Percentiles rank a stretch among this genome's conserved stretches.
These are phyloP conservation scores for Drosophila gaucha DNA, from an alignment of 2,888 invertebrate species.

Conservation along the genomic window DNA sequence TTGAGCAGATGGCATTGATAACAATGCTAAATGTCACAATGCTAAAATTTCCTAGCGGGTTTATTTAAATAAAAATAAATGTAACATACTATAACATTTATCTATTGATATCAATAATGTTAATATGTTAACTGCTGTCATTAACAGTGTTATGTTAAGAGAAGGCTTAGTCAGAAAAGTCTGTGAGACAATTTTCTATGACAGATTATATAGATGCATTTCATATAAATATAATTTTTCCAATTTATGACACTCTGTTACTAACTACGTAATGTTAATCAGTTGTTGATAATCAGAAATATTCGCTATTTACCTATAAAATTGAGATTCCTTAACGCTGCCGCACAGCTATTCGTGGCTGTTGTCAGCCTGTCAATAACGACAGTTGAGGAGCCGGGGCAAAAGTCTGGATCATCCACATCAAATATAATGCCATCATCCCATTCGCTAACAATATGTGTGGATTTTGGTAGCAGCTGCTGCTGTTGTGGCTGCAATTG, in stretches of 20 bases:
- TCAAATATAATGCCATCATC: slow-evolving; percentile 84
- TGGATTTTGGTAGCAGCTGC: slow-evolving; percentile 44
- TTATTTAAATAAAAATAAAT: neutral
- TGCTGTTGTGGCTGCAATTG: slow-evolving; percentile 37
- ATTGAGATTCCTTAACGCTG: slow-evolving; percentile 61
- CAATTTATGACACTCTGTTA: neutral
- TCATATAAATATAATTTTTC: neutral
- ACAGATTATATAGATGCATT: too few relatives aligned
- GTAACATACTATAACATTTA: neutral
- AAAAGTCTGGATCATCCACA: slow-evolving; percentile 84
- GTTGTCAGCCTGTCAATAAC: slow-evolving; percentile 65
- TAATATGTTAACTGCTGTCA: neutral
- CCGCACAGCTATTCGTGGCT: slow-evolving; percentile 51
- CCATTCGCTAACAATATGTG: slow-evolving; percentile 83
- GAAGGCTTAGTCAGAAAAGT: neutral
- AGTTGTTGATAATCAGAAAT: slow-evolving; percentile 19
- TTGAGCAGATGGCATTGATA: slow-evolving; percentile 2
- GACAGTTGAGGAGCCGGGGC: slow-evolving; percentile 58
- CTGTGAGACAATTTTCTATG: too few relatives aligned
- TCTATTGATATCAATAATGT: neutral
- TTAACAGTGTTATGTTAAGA: neutral
- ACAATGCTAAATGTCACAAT: neutral
- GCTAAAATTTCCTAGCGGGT: neutral
- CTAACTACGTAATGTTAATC: slow-evolving; percentile 9
- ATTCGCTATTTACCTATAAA: slow-evolving; percentile 76